Evolutionary conservation across 2,888 invertebrate species (phyloP).

Genomic region (Pristionchus fissidentatus): DNA sequence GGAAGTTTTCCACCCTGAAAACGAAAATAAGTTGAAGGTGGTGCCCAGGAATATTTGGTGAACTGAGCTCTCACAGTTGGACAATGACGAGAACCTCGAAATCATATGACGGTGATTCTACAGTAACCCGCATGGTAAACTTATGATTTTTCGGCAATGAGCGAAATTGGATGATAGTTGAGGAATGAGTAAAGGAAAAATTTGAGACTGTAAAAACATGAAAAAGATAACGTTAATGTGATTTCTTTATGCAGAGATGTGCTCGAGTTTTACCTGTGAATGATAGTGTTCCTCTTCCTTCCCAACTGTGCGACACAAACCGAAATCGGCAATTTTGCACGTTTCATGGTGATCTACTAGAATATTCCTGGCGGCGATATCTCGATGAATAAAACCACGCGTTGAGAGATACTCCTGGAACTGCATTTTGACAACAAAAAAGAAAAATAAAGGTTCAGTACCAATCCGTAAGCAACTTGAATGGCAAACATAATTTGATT

Average conservation of each 20-base stretch:
- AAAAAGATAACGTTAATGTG: too few relatives aligned
- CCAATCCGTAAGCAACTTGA: slow-evolving; percentile 28
- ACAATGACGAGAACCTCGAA: too few relatives aligned
- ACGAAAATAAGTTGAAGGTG: not conserved
- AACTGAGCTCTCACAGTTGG: not conserved
- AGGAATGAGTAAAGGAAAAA: too few relatives aligned
- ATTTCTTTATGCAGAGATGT: too few relatives aligned
- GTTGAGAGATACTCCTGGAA: slow-evolving; percentile 9
- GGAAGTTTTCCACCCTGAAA: slow-evolving; percentile 41
- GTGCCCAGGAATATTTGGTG: not conserved
- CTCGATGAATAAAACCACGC: slow-evolving; percentile 24
- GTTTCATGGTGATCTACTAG: slow-evolving; percentile 33
- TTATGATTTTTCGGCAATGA: too few relatives aligned
- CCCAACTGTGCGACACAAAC: not conserved
- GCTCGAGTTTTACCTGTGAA: not conserved
- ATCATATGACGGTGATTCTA: too few relatives aligned
- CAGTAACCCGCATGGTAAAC: too few relatives aligned
- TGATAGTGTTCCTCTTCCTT: slow-evolving; percentile 22
- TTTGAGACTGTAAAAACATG: too few relatives aligned
- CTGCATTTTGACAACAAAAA: not conserved
- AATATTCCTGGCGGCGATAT: slow-evolving; percentile 35
- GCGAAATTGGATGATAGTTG: too few relatives aligned
- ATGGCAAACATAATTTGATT: slow-evolving; percentile 24
- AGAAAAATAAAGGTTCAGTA: not conserved
- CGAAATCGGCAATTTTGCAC: slow-evolving; percentile 39